Evolutionary conservation across 2,888 invertebrate genomes (phyloP), one percentile per base, ranked within the genome.

Genomic region (Slavum lentiscoides): DNA sequence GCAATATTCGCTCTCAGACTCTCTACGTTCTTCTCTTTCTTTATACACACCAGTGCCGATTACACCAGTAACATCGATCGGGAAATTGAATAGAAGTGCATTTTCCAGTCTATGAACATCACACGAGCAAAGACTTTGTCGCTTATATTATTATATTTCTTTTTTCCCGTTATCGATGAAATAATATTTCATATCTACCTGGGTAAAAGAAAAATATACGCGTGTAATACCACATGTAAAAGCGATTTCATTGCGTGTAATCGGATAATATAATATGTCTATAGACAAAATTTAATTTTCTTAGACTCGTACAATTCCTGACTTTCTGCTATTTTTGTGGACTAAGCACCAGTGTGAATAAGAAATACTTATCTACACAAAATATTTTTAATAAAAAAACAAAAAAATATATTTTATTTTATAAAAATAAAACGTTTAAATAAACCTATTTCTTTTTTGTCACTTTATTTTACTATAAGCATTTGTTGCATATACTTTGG

Each of bases 51-150:
- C 55, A 69, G 80, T 80, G 72, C 80, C 72, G 64, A 80, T 72
- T 80, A 58, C 64, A 49, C 49, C 13, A 62, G 23, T 43, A 59
- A 75, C 69, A 61, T 76, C 69, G 39, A 37, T 5, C 59, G 53
- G 49, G 43, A 43, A 69, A 72, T 80, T 72, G 80, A 72, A 80
- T 72, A 80, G 80, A 80, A 72, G 64, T 80, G 80, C 70, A 72
- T 80, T 80, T 80, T 80, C 72, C 80, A 70, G 80, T 80, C 23
- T 64, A 80, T 72, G 80, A 72, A 80, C 80, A 72, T 72, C 70
- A 80, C 70, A 70, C 72, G 80, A 72, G 37, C 39, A 58, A 37
- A 66, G 61, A 69, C 62, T 77, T 77, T 70, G 70, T 77, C 62
- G 70, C 77, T 62, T 77, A 61, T 68, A 23, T 59, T 30, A 19